These are phyloP conservation scores for Festucalex cinctus DNA, from an alignment of 2,113 vertebrate genomes.

Conservation along the genomic window DNA sequence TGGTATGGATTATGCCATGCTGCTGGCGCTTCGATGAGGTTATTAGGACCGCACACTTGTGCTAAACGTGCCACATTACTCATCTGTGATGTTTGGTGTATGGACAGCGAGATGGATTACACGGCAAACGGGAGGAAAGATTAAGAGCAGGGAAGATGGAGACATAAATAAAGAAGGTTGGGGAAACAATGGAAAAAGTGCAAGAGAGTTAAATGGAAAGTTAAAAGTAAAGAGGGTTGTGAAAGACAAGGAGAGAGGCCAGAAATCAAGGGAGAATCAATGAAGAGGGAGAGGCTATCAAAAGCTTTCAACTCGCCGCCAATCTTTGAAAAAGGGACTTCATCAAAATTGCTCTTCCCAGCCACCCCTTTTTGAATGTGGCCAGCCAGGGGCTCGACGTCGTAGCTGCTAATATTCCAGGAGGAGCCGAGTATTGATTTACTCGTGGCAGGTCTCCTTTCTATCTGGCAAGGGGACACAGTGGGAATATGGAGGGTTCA, in stretches of 20 bases:
- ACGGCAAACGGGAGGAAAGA: conserved; percentile 25
- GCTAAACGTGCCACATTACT: conserved; percentile 30
- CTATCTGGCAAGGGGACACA: conserved; percentile 26
- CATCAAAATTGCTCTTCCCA: conserved; percentile 55
- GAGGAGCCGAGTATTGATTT: conserved; percentile 64
- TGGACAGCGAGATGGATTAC: conserved; percentile 40
- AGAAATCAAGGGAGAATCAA: conserved; percentile 52
- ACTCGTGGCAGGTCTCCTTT: conserved; percentile 41
- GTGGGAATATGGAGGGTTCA: conserved; percentile 6
- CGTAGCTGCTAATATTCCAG: conserved; percentile 49
- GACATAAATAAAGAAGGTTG: conserved; percentile 45
- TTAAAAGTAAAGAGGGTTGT: conserved; percentile 10
- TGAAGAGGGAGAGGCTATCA: conserved; percentile 41
- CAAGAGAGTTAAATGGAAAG: conserved; percentile 39
- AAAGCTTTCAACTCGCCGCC: conserved; percentile 56
- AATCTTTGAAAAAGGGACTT: conserved; percentile 58
- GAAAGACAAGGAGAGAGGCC: background rate
- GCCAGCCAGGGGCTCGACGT: conserved; percentile 43
- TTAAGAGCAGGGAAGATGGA: conserved; percentile 30
- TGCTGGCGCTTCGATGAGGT: background rate
- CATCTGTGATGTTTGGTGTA: conserved; percentile 45
- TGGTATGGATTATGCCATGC: conserved; percentile 23
- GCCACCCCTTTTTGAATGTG: conserved; percentile 35
- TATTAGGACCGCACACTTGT: conserved; percentile 18
- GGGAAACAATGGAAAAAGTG: conserved; percentile 34